Evolutionary conservation across 2,888 invertebrate genomes (phyloP).

Genomic region (Hyalella azteca): DNA sequence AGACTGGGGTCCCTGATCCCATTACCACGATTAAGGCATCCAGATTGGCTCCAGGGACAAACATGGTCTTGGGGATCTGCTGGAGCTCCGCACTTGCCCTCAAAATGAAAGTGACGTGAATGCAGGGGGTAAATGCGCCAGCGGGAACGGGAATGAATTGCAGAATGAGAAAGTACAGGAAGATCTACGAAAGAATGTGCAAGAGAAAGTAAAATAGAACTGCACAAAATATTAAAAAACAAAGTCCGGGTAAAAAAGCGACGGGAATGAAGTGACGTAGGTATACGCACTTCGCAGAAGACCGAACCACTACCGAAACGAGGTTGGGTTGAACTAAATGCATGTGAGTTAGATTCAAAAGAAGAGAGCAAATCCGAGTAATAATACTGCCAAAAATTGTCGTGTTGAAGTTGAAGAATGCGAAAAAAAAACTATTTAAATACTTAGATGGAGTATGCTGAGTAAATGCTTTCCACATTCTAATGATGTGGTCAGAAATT

Average conservation of each 20-base stretch:
- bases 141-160: background rate
- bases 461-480: no score
- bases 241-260: background rate
- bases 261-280: background rate
- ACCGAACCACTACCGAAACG: no score
- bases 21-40: conserved; percentile 24
- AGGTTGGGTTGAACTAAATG: no score
- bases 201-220: background rate
- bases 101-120: background rate
- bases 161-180: background rate
- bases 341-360: no score
- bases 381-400: no score
- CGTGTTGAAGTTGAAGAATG: no score
- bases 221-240: background rate
- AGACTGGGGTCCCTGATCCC: conserved; percentile 27
- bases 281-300: no score
- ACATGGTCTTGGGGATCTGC: background rate
- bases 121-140: background rate
- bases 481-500: no score
- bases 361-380: no score
- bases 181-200: background rate
- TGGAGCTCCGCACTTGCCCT: background rate
- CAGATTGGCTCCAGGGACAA: conserved; percentile 36
- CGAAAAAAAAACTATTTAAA: no score
- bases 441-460: no score